Evolutionary conservation across 2,888 invertebrate genomes (phyloP).

Genomic region (Adineta ricciae): DNA sequence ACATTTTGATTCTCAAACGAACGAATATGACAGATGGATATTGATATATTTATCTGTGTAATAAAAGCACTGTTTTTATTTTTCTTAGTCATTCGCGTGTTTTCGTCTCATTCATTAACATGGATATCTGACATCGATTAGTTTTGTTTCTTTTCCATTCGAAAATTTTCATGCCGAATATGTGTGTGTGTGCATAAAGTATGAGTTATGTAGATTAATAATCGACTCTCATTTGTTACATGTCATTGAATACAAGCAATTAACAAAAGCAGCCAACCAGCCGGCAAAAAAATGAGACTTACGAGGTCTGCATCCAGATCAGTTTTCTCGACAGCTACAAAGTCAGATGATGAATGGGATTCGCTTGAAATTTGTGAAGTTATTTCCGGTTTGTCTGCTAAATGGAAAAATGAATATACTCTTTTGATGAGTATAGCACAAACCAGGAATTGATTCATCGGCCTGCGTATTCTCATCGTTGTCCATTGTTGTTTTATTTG

Average conservation of each 20-base stretch:
- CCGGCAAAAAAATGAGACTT: neutral
- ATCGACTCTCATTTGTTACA: neutral
- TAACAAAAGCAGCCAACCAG: neutral
- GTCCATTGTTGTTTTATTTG: neutral
- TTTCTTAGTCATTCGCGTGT: no score
- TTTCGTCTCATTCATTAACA: no score
- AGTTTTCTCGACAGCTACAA: neutral
- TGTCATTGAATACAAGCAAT: neutral
- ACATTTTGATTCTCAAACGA: no score
- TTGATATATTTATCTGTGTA: no score
- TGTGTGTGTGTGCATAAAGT: neutral
- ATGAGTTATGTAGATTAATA: neutral
- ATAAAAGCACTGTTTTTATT: no score
- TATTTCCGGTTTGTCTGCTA: neutral
- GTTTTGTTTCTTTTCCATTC: no score
- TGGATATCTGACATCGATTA: no score
- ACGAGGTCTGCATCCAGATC: neutral
- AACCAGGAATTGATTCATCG: neutral
- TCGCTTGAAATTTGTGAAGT: neutral
- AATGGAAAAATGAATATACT: neutral
- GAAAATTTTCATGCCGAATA: no score
- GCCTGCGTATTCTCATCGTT: neutral
- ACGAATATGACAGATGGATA: no score
- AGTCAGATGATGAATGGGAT: neutral
- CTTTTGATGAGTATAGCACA: neutral